Evolutionary conservation across 37 sponge, comb jelly and placozoan genomes (phyloP).

Genomic region (Lycopodina hypogea): DNA sequence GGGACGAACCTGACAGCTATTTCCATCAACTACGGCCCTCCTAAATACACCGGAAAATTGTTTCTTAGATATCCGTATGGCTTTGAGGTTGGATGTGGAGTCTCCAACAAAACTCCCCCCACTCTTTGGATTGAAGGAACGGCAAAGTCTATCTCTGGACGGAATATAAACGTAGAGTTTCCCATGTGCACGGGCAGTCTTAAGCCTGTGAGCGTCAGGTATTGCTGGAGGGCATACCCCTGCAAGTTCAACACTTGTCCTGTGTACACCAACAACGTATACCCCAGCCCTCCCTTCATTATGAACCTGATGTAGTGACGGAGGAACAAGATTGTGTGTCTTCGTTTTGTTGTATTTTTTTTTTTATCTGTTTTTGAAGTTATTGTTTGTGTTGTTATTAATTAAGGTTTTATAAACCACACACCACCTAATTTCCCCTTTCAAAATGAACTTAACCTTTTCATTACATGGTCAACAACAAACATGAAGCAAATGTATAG

Average conservation of each 20-base stretch:
- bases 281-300: constrained; percentile 52
- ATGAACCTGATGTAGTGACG: background rate
- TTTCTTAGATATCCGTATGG: constrained; percentile 45
- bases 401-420: no score
- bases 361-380: no score
- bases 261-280: constrained; percentile 18
- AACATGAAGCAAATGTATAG: no score
- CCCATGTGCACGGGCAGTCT: constrained; percentile 15
- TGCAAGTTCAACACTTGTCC: constrained; percentile 58
- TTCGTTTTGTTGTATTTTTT: no score
- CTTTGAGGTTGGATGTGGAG: constrained; percentile 50
- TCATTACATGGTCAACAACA: no score
- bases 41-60: background rate
- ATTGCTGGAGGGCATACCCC: constrained; percentile 58
- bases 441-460: no score
- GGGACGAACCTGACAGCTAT: background rate
- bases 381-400: no score
- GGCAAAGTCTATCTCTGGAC: background rate
- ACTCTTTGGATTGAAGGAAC: constrained; percentile 42
- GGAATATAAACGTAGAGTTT: constrained; percentile 7
- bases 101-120: background rate
- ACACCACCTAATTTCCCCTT: no score
- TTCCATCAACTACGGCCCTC: background rate
- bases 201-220: constrained; percentile 17
- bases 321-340: no score